phyloP scores from a whole-genome alignment of 2,113 vertebrate species.

The Sphyrna mokarran region DNA sequence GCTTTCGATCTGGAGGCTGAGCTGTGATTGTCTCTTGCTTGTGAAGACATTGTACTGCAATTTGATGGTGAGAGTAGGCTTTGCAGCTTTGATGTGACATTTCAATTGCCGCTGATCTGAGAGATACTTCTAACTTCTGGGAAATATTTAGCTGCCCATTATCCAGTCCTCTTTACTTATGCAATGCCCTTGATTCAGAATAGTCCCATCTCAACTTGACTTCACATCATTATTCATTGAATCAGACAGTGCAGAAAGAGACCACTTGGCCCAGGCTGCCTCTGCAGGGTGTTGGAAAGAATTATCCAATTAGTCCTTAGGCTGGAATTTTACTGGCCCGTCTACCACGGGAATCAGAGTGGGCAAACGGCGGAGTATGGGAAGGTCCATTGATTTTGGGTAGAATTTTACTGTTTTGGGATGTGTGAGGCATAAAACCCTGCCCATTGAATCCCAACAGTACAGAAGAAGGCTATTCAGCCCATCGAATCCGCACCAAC shows the following conservation, averaged over 20 bases:
- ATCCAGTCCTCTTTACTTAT: background rate
- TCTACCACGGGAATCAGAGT: too few species aligned
- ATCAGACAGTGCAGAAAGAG: background rate
- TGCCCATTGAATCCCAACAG: too few species aligned
- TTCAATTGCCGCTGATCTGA: background rate
- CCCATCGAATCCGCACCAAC: too few species aligned
- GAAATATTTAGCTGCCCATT: background rate
- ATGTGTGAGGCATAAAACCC: too few species aligned
- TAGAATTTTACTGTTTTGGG: too few species aligned
- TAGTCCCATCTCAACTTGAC: background rate
- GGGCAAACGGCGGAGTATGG: too few species aligned
- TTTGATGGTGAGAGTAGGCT: background rate
- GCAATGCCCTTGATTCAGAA: background rate
- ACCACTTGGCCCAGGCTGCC: background rate
- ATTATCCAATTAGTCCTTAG: background rate
- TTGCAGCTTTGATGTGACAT: background rate
- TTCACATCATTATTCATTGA: background rate
- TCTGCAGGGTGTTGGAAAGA: background rate
- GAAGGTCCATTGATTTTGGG: too few species aligned
- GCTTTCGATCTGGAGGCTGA: background rate
- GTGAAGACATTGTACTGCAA: background rate
- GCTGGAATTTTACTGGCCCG: too few species aligned
- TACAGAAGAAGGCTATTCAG: too few species aligned
- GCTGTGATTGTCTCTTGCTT: background rate
- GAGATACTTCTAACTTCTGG: background rate